These are phyloP conservation scores for Avahi laniger DNA, from an alignment of 2,797 vertebrate genomes.

Conservation along the genomic window DNA sequence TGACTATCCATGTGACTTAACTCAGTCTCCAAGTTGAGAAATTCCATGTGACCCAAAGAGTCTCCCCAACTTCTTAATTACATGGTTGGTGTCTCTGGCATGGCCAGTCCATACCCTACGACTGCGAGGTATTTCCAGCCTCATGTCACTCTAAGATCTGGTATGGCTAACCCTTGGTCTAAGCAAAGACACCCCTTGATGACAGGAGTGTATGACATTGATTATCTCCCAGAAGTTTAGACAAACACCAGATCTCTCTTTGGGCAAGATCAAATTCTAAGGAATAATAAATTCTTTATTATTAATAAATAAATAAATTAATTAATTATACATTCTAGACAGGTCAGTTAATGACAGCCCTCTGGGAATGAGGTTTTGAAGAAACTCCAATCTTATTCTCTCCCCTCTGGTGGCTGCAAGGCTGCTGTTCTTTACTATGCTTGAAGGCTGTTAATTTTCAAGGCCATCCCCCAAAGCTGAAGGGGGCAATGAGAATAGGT, in stretches of 20 bases:
- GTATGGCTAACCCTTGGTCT: background rate
- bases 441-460: background rate
- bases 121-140: background rate
- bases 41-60: background rate
- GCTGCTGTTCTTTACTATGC: rapidly evolving
- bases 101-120: background rate
- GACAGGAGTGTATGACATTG: background rate
- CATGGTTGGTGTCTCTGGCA: background rate
- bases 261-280: background rate
- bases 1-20: background rate
- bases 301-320: too few species aligned
- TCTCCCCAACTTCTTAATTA: background rate
- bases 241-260: background rate
- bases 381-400: background rate
- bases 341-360: background rate
- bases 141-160: background rate
- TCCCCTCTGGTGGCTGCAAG: background rate
- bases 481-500: background rate
- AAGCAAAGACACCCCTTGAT: background rate
- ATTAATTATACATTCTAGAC: background rate
- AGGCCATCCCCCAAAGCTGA: background rate
- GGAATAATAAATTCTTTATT: too few species aligned
- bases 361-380: background rate
- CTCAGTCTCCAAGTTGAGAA: background rate
- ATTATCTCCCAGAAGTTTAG: background rate